Evolutionary conservation across 2,888 invertebrate species (phyloP), one percentile per base, ranked within the genome.

Genomic region (Patella pellucida): DNA sequence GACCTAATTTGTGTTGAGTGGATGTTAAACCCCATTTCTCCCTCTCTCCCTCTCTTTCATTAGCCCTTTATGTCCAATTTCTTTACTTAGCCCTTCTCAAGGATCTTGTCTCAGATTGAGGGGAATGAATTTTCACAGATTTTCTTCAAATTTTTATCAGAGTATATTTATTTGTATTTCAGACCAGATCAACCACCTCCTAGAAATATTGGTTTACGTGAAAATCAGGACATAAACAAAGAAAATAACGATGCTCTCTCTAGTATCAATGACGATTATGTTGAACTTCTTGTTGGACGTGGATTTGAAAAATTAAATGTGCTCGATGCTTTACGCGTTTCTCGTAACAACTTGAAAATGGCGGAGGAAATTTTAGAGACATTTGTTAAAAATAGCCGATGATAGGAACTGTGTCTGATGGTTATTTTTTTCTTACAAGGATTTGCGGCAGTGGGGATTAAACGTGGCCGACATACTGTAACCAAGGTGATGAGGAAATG

Each of bases 301-400:
- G 98, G 97, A 0, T 97, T 96, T 89, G 94, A 96, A 1, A 95
- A 96, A 87, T 96, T 97, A 88, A 95, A 96, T 71, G 97, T 97
- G 3, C 95, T 97, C 71, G 94, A 97, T 83, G 97, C 97, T 5
- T 92, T 98, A 84, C 96, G 96, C 78, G 97, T 98, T 86, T 96
- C 97, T 1, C 93, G 96, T 77, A 98, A 97, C 92, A 96, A 98
- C 91, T 93, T 97, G 74, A 96, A 96, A 90, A 97, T 98, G 97
- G 97, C 97, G 70, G 95, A 97, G 92, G 97, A 97, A 90, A 97
- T 97, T 89, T 92, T 97, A 83, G 95, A 96, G 90, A 96, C 97
- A 90, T 97, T 97, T 91, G 96, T 95, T 9, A 85, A 80, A 73
- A 78, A 78, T 68, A 75, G 68, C 56, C 76, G 71, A 72, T 76